phyloP scores from a whole-genome alignment of 1,140 invertebrate species.

The Spodoptera litura region DNA sequence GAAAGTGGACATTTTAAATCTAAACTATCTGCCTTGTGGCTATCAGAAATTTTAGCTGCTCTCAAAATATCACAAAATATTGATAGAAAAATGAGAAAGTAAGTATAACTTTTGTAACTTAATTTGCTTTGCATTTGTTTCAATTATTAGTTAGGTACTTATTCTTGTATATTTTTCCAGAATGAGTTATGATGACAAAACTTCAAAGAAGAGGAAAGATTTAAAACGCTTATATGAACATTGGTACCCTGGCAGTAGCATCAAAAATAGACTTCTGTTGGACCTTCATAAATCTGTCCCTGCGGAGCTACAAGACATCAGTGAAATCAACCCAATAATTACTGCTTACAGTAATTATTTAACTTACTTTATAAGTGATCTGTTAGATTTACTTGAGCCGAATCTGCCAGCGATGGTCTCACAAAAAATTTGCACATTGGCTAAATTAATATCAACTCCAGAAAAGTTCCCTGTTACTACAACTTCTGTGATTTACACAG shows the following conservation, averaged over 20 bases:
- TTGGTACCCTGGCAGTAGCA: slow-evolving; percentile 79
- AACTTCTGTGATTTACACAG: slow-evolving; percentile 71
- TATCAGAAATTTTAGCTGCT: slow-evolving; percentile 83
- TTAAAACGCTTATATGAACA: slow-evolving; percentile 69
- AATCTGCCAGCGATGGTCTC: slow-evolving; percentile 59
- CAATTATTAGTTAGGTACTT: slow-evolving; percentile 20
- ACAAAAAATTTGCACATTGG: slow-evolving; percentile 71
- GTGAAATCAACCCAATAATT: slow-evolving; percentile 74
- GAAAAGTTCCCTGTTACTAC: slow-evolving; percentile 56
- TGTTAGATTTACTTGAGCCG: slow-evolving; percentile 73
- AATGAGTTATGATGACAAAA: slow-evolving; percentile 49
- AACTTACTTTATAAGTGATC: slow-evolving; percentile 70
- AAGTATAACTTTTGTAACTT: slow-evolving; percentile 49
- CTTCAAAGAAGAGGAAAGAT: slow-evolving; percentile 63
- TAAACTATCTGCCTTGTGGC: slow-evolving; percentile 86
- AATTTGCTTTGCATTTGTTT: neutral
- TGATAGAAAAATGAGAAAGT: slow-evolving; percentile 68
- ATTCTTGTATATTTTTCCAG: slow-evolving; percentile 54
- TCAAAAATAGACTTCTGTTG: slow-evolving; percentile 62
- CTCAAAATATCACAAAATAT: slow-evolving; percentile 79
- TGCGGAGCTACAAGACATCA: slow-evolving; percentile 66
- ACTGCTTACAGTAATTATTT: slow-evolving; percentile 75
- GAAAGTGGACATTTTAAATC: slow-evolving; percentile 69
- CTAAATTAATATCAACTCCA: slow-evolving; percentile 72
- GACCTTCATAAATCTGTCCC: slow-evolving; percentile 75